These are phyloP conservation scores for Lacerta agilis DNA, from an alignment of 2,797 vertebrate species.

Conservation along the genomic window DNA sequence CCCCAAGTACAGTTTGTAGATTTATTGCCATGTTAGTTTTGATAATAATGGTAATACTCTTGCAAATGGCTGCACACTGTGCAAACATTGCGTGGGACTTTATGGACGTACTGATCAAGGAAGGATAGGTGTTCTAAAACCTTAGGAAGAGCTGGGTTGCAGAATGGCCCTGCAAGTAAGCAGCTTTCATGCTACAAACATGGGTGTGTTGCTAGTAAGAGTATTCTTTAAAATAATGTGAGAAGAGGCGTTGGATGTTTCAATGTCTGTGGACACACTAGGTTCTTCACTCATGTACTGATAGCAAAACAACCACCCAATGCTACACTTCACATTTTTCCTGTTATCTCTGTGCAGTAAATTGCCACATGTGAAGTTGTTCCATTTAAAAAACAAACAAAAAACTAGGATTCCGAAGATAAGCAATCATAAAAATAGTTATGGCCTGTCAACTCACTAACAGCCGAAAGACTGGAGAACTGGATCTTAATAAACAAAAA, in stretches of 20 bases:
- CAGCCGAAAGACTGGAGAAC: neutral
- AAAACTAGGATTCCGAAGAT: neutral
- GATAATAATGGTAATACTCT: neutral
- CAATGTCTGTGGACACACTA: neutral
- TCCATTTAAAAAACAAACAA: neutral
- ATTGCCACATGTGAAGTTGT: neutral
- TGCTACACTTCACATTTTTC: neutral
- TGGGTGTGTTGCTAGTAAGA: neutral
- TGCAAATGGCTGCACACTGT: neutral
- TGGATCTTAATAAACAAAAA: neutral
- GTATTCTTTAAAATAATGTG: neutral
- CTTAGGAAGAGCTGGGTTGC: neutral
- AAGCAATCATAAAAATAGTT: slow-evolving; percentile 1
- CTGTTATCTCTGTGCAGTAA: neutral
- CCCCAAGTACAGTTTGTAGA: neutral
- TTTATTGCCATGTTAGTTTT: neutral
- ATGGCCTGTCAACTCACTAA: neutral
- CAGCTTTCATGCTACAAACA: neutral
- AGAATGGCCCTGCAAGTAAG: neutral
- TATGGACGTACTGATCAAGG: neutral
- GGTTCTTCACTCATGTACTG: neutral
- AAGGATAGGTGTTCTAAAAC: neutral
- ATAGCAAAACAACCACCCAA: slow-evolving; percentile 3
- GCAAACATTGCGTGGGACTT: neutral
- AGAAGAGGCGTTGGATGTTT: neutral